These are phyloP conservation scores for Drosophila fungiperda DNA, from an alignment of 2,888 invertebrate genomes.

Conservation along the genomic window DNA sequence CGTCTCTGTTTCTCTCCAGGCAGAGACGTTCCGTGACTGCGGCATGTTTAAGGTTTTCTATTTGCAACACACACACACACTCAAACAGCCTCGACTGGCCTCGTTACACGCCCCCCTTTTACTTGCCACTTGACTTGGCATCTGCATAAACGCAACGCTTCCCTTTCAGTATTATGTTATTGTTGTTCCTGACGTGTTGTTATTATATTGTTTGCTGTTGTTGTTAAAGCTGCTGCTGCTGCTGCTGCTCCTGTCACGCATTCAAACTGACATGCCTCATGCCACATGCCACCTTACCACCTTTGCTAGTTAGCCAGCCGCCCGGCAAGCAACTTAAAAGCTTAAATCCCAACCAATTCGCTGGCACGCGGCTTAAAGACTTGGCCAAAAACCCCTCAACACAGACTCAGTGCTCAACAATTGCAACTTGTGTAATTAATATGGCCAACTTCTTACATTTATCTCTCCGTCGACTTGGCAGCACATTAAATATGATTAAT, in stretches of 20 bases:
- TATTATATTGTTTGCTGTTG: conserved; percentile 24
- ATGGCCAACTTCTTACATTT: conserved; percentile 45
- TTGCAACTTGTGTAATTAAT: conserved; percentile 26
- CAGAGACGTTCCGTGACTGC: conserved; percentile 18
- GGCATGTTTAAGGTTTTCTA: conserved; percentile 57
- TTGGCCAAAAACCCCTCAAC: conserved; percentile 20
- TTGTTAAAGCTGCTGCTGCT: conserved; percentile 17
- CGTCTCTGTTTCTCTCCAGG: background rate
- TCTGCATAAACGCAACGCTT: conserved; percentile 72
- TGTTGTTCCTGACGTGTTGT: conserved; percentile 39
- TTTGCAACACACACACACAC: conserved; percentile 30
- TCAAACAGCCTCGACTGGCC: conserved; percentile 53
- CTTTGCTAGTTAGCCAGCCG: background rate
- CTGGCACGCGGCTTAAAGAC: conserved; percentile 47
- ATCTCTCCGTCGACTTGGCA: conserved; percentile 9
- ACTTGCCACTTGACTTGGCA: conserved; percentile 74
- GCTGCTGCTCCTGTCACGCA: conserved; percentile 55
- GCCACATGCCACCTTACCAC: background rate
- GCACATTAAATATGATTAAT: conserved; percentile 17
- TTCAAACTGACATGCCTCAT: conserved; percentile 42
- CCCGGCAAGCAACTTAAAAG: conserved; percentile 45
- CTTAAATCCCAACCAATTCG: conserved; percentile 28
- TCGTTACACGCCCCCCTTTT: conserved; percentile 58
- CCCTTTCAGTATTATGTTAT: conserved; percentile 42
- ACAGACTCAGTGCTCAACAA: conserved; percentile 18